A percentile compares a stretch with the other conserved stretches of the same genome.
phyloP scores from a whole-genome alignment of 2,113 vertebrate genomes.

The Benitochromis conjunctus region DNA sequence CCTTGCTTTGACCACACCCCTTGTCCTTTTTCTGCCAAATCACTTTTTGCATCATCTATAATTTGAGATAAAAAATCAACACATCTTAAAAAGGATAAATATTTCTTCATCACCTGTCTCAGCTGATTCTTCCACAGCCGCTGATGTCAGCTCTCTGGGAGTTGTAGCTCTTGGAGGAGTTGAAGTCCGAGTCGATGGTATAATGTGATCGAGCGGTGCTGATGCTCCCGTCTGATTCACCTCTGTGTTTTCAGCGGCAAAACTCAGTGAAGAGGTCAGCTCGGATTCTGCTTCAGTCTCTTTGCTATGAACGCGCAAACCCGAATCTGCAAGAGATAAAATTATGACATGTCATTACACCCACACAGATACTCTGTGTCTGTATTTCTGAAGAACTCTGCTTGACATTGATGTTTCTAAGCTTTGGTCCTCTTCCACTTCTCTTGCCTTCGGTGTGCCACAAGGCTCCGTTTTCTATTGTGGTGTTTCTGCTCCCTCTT shows the following conservation, averaged over 20 bases:
- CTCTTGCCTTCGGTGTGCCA: background rate
- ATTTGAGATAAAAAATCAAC: background rate
- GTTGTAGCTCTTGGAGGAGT: background rate
- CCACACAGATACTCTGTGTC: accelerated
- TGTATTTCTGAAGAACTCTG: background rate
- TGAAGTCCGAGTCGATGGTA: background rate
- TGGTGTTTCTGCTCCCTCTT: background rate
- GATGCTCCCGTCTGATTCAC: background rate
- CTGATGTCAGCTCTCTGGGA: background rate
- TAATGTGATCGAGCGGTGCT: accelerated
- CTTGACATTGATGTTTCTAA: no score
- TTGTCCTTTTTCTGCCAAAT: background rate
- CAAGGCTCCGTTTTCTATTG: accelerated
- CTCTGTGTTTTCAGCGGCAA: accelerated
- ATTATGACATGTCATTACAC: background rate
- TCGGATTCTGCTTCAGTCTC: background rate
- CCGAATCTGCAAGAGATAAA: background rate
- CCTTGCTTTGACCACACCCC: background rate
- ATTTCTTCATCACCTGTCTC: background rate
- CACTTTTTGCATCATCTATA: background rate
- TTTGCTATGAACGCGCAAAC: background rate
- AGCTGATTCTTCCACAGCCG: accelerated
- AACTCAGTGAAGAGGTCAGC: background rate
- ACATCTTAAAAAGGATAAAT: background rate
- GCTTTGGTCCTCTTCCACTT: background rate